Conservation (phyloP, 2,113 vertebrate genomes). For the Glaucidium brasilianum region DNA sequence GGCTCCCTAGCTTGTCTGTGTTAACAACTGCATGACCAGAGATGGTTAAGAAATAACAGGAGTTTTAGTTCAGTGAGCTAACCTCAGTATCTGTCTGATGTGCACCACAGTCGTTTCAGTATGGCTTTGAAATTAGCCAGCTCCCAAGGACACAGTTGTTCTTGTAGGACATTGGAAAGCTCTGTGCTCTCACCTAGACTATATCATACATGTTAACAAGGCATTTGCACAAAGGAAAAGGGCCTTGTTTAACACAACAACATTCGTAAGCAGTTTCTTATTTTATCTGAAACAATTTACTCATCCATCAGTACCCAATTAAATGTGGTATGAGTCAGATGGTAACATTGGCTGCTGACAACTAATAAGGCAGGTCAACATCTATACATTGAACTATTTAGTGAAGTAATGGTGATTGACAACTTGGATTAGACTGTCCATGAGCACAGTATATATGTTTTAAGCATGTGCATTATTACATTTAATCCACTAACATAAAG, state of each 20-base stretch:
- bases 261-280: background rate
- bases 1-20: background rate
- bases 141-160: background rate
- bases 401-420: background rate
- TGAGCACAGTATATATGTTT: background rate
- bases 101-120: background rate
- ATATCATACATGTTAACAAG: background rate
- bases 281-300: background rate
- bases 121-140: background rate
- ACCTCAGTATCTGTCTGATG: background rate
- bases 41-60: background rate
- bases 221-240: background rate
- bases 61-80: background rate
- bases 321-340: background rate
- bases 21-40: background rate
- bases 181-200: background rate
- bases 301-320: background rate
- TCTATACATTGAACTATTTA: background rate
- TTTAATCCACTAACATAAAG: background rate
- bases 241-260: background rate
- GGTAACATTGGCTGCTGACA: background rate
- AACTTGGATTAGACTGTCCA: background rate
- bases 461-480: background rate
- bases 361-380: background rate
- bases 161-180: accelerated